Evolutionary conservation across 2,888 invertebrate genomes (phyloP), one percentile per base, ranked within the genome.

Genomic region (Sarcophaga carnaria): DNA sequence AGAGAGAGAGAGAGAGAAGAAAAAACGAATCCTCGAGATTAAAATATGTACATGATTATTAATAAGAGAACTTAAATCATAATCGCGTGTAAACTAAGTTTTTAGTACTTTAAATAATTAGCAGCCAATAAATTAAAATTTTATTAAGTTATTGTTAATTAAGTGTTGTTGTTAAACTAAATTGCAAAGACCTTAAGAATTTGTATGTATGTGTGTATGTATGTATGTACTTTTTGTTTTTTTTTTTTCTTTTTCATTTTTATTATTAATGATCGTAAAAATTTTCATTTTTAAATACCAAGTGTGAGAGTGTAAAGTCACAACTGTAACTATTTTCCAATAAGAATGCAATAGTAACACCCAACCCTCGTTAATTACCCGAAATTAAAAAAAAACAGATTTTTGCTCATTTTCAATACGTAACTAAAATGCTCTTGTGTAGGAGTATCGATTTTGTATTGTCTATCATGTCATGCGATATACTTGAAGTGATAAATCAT

Each of bases 131-230:
- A 82, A 14, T 14, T 14, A 54, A 71, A 64, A 64, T 81, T 78
- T 81, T 81, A 64, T 81, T 78, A 85, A 79, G 60, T 60, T 85
- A 49, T 71, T 82, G 78, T 82, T 85, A 85, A 85, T 85, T 75
- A 70, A 69, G 71, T 70, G 63, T 82, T 66, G 70, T 62, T 78
- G 64, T 75, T 85, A 70, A 54, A 81, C 69, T 54, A 76, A 80
- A 79, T 75, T 71, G 37, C 74, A 71, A 79, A 86, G 70, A 78
- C 84, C 75, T 79, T 75, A 77, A 67, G 3, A 69, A 27, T 67
- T 70, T 69, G 0, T 80, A 4, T 59, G 11, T 17, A 59, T 27
- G 22, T 64, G 25, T 75, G 8, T 62, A 45, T 60, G 75, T 37
- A 6, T 37, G 37, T 37, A 6, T 37, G 37, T 62, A 27, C 1